Evolutionary conservation across 2,113 vertebrate species (phyloP).

Genomic region (Aldabrachelys gigantea): DNA sequence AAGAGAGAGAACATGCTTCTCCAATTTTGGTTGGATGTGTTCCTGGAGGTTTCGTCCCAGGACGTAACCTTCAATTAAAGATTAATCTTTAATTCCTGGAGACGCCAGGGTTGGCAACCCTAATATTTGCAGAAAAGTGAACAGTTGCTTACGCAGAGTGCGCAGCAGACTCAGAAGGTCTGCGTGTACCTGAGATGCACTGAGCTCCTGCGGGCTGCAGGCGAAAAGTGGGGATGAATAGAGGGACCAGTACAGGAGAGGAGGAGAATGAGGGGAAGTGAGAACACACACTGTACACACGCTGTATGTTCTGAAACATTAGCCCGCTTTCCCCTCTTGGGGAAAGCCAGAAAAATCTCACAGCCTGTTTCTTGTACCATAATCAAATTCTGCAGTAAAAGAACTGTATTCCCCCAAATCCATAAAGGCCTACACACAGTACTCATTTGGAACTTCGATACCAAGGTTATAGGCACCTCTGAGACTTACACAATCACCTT

Average conservation of each 20-base stretch:
- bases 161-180: too few relatives aligned
- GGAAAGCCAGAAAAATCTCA: neutral
- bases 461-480: constrained; percentile 20
- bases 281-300: fast-evolving
- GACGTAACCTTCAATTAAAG: too few relatives aligned
- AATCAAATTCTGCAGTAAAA: constrained; percentile 1
- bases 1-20: neutral
- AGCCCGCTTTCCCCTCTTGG: neutral
- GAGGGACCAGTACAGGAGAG: neutral
- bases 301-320: fast-evolving
- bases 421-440: neutral
- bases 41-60: too few relatives aligned
- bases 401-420: neutral
- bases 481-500: constrained; percentile 9
- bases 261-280: neutral
- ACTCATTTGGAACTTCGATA: neutral
- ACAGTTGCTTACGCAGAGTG: too few relatives aligned
- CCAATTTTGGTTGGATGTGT: neutral
- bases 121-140: neutral
- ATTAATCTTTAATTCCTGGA: too few relatives aligned
- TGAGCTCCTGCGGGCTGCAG: too few relatives aligned
- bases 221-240: neutral
- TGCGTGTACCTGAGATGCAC: neutral
- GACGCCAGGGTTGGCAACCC: too few relatives aligned
- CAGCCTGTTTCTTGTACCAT: neutral